phyloP scores from a whole-genome alignment of 2,113 vertebrate species.

The Rynchops niger region DNA sequence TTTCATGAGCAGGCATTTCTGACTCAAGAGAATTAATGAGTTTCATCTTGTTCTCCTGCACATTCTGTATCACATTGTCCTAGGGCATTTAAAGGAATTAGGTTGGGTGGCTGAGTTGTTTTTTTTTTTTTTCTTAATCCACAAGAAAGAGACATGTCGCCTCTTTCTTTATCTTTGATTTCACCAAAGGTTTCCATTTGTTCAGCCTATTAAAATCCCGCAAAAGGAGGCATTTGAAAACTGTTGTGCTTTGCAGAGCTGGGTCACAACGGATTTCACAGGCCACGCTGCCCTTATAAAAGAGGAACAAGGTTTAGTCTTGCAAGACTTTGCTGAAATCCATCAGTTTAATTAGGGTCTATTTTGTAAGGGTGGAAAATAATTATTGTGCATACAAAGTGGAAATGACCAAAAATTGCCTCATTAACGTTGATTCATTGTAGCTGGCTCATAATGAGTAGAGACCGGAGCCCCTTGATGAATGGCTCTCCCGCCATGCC shows the following conservation, averaged over 20 bases:
- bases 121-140: not conserved
- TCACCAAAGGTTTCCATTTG: slow-evolving; percentile 9
- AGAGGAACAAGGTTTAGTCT: not conserved
- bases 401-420: slow-evolving; percentile 43
- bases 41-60: not conserved
- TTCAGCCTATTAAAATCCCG: slow-evolving; percentile 17
- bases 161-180: not conserved
- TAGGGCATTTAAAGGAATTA: not conserved
- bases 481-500: not conserved
- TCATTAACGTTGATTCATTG: slow-evolving; percentile 46
- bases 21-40: not conserved
- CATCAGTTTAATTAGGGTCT: slow-evolving; percentile 47
- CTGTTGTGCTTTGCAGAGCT: not conserved
- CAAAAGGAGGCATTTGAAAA: not conserved
- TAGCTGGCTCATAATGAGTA: not conserved
- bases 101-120: not conserved
- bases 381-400: slow-evolving; percentile 6
- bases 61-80: not conserved
- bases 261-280: not conserved
- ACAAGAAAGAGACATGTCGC: not conserved
- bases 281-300: not conserved
- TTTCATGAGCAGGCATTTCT: not conserved
- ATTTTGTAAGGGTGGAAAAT: slow-evolving; percentile 11
- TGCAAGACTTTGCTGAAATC: not conserved
- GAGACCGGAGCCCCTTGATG: not conserved